Evolutionary conservation across 2,113 vertebrate species (phyloP).

Genomic region (Gnathonemus echidnorhynchus): DNA sequence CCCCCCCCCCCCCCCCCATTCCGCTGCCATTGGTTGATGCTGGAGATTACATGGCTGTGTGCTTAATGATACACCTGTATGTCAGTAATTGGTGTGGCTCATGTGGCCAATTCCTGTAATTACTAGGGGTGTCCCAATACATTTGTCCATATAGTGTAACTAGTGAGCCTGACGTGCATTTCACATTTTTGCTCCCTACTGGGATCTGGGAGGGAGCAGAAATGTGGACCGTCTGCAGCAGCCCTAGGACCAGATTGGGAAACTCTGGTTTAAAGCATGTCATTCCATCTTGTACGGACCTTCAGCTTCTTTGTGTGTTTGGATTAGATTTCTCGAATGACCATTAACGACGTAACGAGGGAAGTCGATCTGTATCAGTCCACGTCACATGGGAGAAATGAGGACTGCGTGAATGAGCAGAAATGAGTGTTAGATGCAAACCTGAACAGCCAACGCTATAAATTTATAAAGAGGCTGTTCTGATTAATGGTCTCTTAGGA

Average conservation of each 20-base stretch:
- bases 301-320: neutral
- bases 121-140: neutral
- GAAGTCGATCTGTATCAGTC: neutral
- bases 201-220: neutral
- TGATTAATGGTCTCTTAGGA: slow-evolving; percentile 18
- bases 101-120: neutral
- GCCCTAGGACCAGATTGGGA: neutral
- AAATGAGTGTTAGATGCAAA: neutral
- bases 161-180: neutral
- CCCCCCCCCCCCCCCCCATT: neutral
- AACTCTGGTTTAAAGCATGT: neutral
- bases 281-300: neutral
- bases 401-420: neutral
- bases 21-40: neutral
- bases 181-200: neutral
- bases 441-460: neutral
- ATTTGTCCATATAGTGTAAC: neutral
- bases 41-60: neutral
- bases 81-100: neutral
- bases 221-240: neutral
- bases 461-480: slow-evolving; percentile 16
- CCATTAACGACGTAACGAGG: neutral
- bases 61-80: neutral
- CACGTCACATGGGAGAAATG: neutral
- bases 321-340: neutral